phyloP scores from a whole-genome alignment of 1,140 invertebrate species.

The Saxidomus purpurata region DNA sequence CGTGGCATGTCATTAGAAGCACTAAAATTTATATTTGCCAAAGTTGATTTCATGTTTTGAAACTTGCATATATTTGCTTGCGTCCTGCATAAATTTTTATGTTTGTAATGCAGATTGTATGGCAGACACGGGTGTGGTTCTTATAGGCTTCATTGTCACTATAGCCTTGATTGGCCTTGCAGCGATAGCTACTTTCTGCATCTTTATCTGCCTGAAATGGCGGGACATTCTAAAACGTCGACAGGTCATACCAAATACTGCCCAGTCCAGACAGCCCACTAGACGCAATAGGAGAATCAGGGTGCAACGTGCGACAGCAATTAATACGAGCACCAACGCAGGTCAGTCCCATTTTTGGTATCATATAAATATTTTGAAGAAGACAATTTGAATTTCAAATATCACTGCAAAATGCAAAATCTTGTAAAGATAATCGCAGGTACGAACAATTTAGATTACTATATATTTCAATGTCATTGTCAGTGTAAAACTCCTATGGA shows the following conservation, averaged over 20 bases:
- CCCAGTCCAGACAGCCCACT: not conserved
- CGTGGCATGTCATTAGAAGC: too few species aligned
- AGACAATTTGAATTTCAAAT: too few species aligned
- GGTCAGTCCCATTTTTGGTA: not conserved
- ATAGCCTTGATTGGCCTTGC: not conserved
- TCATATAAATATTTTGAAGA: too few species aligned
- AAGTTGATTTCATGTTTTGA: too few species aligned
- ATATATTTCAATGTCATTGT: too few species aligned
- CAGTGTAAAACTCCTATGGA: too few species aligned
- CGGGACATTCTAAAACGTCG: not conserved
- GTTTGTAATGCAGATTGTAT: not conserved
- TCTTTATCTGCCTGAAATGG: constrained; percentile 19
- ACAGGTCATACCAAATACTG: not conserved
- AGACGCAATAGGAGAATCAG: not conserved
- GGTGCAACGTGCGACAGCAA: not conserved
- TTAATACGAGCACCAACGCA: not conserved
- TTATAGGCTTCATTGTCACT: constrained; percentile 23
- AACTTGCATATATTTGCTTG: too few species aligned
- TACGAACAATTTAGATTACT: too few species aligned
- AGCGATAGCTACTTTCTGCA: not conserved
- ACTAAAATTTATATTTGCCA: too few species aligned
- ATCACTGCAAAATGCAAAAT: too few species aligned
- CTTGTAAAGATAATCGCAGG: too few species aligned
- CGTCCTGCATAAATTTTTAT: too few species aligned
- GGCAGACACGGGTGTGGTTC: not conserved